A percentile compares a stretch with the other conserved stretches of the same genome.
Evolutionary conservation across 2,113 vertebrate species (phyloP).

Genomic region (Prionailurus viverrinus): DNA sequence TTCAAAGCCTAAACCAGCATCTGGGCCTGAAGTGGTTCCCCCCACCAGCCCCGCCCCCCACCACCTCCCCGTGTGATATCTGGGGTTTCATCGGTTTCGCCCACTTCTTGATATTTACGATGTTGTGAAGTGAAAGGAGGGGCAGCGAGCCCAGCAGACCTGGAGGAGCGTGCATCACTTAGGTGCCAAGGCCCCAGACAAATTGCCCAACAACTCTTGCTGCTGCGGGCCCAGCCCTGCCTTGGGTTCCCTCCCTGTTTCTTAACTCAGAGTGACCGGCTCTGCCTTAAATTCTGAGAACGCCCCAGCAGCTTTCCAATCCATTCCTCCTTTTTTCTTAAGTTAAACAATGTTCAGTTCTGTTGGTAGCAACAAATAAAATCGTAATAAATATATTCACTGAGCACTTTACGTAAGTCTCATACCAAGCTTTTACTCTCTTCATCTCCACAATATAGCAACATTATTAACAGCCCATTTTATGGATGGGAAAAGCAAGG

Average conservation of each 20-base stretch:
- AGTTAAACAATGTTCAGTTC: neutral
- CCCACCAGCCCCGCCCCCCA: too few relatives aligned
- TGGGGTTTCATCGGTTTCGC: neutral
- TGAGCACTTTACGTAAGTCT: neutral
- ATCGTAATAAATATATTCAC: neutral
- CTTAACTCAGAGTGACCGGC: neutral
- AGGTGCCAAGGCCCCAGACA: neutral
- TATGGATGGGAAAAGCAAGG: neutral
- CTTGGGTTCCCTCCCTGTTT: neutral
- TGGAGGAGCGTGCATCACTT: too few relatives aligned
- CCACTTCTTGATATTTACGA: neutral
- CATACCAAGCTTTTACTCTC: neutral
- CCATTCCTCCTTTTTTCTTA: neutral
- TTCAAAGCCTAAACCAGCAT: neutral
- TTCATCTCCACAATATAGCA: neutral
- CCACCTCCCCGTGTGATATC: neutral
- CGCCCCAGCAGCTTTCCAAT: neutral
- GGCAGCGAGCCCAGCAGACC: neutral
- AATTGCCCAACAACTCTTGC: neutral
- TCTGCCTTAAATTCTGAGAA: neutral
- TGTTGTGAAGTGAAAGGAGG: neutral
- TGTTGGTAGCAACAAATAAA: neutral
- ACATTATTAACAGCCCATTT: neutral
- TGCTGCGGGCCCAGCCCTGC: neutral
- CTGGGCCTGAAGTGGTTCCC: neutral